phyloP scores from a whole-genome alignment of 2,113 vertebrate species.

The Nipponia nippon region DNA sequence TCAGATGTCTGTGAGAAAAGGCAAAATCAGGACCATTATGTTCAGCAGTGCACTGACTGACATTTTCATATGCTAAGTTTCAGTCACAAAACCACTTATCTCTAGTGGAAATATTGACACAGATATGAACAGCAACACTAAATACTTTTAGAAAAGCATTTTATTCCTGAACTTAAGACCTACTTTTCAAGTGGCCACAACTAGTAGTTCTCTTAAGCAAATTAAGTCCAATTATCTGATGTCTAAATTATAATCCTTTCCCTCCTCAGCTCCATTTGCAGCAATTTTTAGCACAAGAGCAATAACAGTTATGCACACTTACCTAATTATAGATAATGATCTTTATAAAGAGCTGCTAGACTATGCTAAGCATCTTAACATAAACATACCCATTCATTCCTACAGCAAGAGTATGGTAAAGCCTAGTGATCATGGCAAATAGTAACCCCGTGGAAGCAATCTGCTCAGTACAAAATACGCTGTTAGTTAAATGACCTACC shows the following conservation, averaged over 20 bases:
- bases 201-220: constrained; percentile 40
- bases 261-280: constrained; percentile 41
- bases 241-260: constrained; percentile 52
- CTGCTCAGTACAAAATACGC: not conserved
- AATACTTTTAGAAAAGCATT: constrained; percentile 29
- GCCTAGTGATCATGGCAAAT: not conserved
- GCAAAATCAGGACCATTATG: not conserved
- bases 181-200: constrained; percentile 33
- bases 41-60: not conserved
- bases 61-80: not conserved
- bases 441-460: not conserved
- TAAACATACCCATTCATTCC: constrained; percentile 47
- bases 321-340: constrained; percentile 59
- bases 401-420: not conserved
- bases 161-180: constrained; percentile 9
- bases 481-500: not conserved
- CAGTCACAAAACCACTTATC: constrained; percentile 3
- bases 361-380: constrained; percentile 50
- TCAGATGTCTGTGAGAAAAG: not conserved
- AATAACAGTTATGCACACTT: constrained; percentile 50
- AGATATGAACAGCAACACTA: not conserved
- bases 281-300: constrained; percentile 65
- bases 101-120: constrained; percentile 45
- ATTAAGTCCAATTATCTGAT: constrained; percentile 48
- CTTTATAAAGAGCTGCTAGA: constrained; percentile 53